Base-by-base conservation (phyloP, 2,888 invertebrate genomes). In the Busseola fusca region DNA sequence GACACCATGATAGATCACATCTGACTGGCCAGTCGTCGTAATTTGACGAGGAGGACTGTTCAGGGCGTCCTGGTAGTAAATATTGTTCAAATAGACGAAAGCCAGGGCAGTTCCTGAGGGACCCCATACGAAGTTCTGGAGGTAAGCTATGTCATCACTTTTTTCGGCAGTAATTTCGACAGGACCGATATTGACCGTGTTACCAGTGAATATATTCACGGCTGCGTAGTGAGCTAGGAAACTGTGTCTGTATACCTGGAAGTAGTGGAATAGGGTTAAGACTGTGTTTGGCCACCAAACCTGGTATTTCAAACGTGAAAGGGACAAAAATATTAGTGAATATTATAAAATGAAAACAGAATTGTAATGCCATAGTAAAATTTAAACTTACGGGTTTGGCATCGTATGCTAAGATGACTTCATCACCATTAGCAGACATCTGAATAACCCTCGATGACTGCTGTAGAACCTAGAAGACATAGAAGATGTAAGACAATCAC, bases 1-100 rank as follows among this genome's bases (percentile, higher is more conserved):
- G n/a, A 98, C 96, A 48, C 98, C 99, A 91, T 99, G 97, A 88
- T 97, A 97, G 67, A 98, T 96, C 18, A 96, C 96, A 40, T 96
- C 96, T 60, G 94, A 92, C 42, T 93, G 87, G 1, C 97, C 97
- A 83, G 96, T 97, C 0, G 90, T 92, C 0, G 98, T 98, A 58
- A 98, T 94, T 80, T 96, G 95, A 42, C 93, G 90, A 9, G 96
- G 94, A 0, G 90, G 84, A 0, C 90, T 91, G 4, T 89, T 91
- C 68, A 96, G 88, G 25, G 93, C 96, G 1, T 93, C 87, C 85
- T 97, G 97, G 88, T 98, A 98, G 93, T 96, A 98, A 80, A 98
- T 96, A 88, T 98, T 97, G 88, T 98, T 97, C 66, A 96, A 93
- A 82, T 96, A 96, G 21, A 98, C 98, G 82, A 97, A 97, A 4